Percentiles rank a stretch among this genome's conserved stretches.
phyloP scores from a whole-genome alignment of 2,888 invertebrate genomes.

The Bugula neritina region DNA sequence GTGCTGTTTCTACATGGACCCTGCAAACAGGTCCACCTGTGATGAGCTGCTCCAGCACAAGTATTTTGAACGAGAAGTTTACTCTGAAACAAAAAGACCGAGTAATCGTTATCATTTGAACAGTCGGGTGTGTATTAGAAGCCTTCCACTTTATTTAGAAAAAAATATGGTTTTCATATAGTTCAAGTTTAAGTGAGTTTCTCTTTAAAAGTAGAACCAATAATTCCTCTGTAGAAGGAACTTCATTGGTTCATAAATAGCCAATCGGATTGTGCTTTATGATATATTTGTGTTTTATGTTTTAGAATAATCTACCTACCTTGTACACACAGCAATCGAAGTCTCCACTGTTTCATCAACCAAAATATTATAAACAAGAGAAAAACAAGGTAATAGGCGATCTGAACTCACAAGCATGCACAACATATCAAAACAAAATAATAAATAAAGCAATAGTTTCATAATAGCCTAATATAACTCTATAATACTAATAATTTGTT shows the following conservation, averaged over 20 bases:
- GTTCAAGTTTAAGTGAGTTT: no score
- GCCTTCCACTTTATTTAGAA: no score
- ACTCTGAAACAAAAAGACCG: conserved; percentile 30
- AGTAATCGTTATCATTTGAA: conserved; percentile 6
- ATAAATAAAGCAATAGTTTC: no score
- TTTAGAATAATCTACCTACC: conserved; percentile 17
- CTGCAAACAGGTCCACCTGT: conserved; percentile 82
- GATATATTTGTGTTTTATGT: not conserved
- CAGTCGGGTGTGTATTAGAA: not conserved
- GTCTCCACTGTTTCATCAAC: conserved; percentile 18
- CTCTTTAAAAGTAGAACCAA: no score
- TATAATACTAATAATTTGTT: no score
- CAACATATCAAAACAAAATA: no score
- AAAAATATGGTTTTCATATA: no score
- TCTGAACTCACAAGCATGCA: no score
- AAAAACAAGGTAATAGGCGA: conserved; percentile 20
- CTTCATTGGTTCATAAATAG: no score
- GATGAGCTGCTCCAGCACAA: conserved; percentile 81
- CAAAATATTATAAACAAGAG: conserved; percentile 1
- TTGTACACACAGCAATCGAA: conserved; percentile 24
- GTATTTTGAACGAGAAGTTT: conserved; percentile 66
- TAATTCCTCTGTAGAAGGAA: no score
- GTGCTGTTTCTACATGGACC: conserved; percentile 92
- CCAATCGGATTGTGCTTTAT: no score
- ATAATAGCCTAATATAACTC: no score